These are phyloP conservation scores for Crocidura indochinensis DNA, from an alignment of 2,797 vertebrate species.

Conservation along the genomic window DNA sequence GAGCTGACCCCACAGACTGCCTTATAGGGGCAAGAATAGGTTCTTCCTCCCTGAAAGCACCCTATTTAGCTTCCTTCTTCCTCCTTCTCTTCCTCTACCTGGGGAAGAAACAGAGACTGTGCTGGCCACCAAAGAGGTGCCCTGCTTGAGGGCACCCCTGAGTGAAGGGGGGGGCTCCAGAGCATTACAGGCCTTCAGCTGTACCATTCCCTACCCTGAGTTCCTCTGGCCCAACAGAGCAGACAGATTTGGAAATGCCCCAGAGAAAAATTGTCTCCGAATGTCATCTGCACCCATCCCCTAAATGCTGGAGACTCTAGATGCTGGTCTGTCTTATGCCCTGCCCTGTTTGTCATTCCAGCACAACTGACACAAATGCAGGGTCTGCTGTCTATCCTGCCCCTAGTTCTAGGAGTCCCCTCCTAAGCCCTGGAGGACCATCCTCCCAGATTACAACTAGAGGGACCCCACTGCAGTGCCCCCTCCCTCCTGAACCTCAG, in stretches of 20 bases:
- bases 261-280: background rate
- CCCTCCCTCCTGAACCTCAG: background rate
- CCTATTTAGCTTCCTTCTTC: background rate
- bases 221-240: background rate
- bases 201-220: background rate
- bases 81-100: background rate
- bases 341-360: background rate
- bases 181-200: background rate
- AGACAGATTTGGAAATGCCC: background rate
- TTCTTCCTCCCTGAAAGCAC: no score
- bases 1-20: no score
- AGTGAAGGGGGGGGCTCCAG: background rate
- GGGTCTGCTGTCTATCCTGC: background rate
- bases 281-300: background rate
- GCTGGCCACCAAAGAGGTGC: background rate
- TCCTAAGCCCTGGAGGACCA: background rate
- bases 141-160: background rate
- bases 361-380: no score
- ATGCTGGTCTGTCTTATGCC: background rate
- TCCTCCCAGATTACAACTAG: background rate
- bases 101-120: background rate
- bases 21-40: no score
- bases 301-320: background rate
- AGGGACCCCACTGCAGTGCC: background rate
- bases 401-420: background rate